Evolutionary conservation across 2,888 invertebrate species (phyloP), one percentile per base, ranked within the genome.

Genomic region (Rhimphoctona megacephalus): DNA sequence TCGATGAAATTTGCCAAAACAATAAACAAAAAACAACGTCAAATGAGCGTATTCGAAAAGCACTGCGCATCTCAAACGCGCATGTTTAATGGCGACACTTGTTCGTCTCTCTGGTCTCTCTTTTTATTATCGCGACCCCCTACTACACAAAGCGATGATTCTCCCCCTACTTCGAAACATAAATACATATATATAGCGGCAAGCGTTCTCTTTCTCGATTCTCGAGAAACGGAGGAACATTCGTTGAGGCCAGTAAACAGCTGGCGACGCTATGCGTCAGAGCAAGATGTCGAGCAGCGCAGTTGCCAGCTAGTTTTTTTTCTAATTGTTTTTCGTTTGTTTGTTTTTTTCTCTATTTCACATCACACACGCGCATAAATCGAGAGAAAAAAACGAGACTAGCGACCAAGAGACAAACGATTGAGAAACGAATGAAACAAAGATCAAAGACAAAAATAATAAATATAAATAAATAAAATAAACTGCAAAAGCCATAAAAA

Each of bases 211-310:
- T 80, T 77, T 83, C 69, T 73, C 67, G 64, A 49, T 39, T 11
- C 39, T 43, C 54, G 69, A 25, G 30, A 19, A 49, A 30, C 54
- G 17, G 25, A 57, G 61, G 14, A 39, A 43, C 61, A 69, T 69
- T 70, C 57, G 57, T 30, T 57, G 43, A 67, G 43, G 83, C 87
- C 92, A 92, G 92, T 93, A 91, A 93, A 93, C 93, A 93, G 93
- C 93, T 93, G 93, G 93, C 92, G 90, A 91, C 91, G 92, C 92
- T 90, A 88, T 90, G 92, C 92, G 92, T 92, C 91, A 90, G 92
- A 91, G 88, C 83, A 87, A 91, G 88, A 92, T 92, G 91, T 90
- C 88, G 89, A 90, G 90, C 89, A 90, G 89, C 87, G 87, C 69
- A 80, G 90, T 52, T 52, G 80, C 81, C 84, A 86, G 86, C 81